Evolutionary conservation across 2,888 invertebrate species (phyloP), one percentile per base, ranked within the genome.

Genomic region (Scaptomyza polygonia): DNA sequence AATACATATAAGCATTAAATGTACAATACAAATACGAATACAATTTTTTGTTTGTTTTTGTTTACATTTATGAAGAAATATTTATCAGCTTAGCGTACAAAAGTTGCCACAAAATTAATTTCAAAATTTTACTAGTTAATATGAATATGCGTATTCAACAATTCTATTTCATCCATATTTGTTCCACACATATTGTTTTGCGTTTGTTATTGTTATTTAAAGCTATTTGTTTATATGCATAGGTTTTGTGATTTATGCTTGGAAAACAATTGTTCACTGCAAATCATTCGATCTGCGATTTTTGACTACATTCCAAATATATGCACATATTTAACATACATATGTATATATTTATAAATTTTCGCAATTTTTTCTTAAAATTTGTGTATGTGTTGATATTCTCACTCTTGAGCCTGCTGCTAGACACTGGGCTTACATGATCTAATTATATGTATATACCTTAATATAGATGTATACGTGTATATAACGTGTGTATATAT

Each of bases 331-430:
- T 65, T 70, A 53, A 36, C 57, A 40, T 65, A 54, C 36, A 49
- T 49, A 42, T 59, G 47, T 57, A 44, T 47, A 27, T 55, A 8
- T 25, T 3, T 21, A 21, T 21, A 21, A 3, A 21, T 30, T 39
- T 14, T 52, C 45, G 47, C 54, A 52, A 49, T 47, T 29, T 52
- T 48, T 40, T 18, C 29, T 57, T 51, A 43, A 72, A 75, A 77
- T 58, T 74, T 65, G 49, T 73, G 43, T 68, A 57, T 68, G 39
- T 69, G 53, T 67, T 66, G 53, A 71, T 72, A 77, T 85, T 82
- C 82, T 82, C 82, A 82, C 82, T 82, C 82, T 81, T 82, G 79
- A 82, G 79, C 82, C 77, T 77, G 83, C 77, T 77, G 70, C 79
- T 79, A 81, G 79, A 79, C 83, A 80, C 79, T 79, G 83, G 80